These are phyloP conservation scores for Neria commutata DNA, from an alignment of 2,888 invertebrate genomes.

Conservation along the genomic window DNA sequence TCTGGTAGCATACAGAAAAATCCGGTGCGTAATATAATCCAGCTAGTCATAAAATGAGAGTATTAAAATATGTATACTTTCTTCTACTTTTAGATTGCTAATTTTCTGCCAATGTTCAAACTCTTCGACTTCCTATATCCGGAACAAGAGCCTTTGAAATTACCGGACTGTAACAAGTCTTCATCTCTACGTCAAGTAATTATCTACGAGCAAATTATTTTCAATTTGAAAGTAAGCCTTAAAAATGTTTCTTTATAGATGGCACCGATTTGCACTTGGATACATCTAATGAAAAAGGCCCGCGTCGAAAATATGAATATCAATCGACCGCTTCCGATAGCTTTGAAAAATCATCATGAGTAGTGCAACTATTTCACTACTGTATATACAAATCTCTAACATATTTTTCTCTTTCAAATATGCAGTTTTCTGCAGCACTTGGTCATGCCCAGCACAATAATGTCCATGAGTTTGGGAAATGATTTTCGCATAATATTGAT, in stretches of 20 bases:
- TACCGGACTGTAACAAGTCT: conserved; percentile 87
- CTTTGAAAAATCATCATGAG: conserved; percentile 84
- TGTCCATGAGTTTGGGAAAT: conserved; percentile 80
- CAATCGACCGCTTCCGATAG: conserved; percentile 77
- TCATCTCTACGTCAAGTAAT: conserved; percentile 64
- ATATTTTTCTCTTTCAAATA: neutral
- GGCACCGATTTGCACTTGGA: conserved; percentile 97
- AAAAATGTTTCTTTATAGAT: conserved; percentile 67
- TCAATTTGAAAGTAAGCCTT: neutral
- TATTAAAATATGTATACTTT: conserved; percentile 22
- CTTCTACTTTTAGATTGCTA: conserved; percentile 69
- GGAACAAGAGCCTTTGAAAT: conserved; percentile 86
- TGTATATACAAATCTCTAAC: neutral
- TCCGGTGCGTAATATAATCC: conserved; percentile 70
- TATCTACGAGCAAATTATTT: neutral
- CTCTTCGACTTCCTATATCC: conserved; percentile 92
- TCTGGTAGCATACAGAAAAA: conserved; percentile 96
- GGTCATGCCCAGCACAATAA: conserved; percentile 74
- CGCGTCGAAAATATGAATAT: conserved; percentile 83
- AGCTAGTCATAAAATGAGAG: neutral
- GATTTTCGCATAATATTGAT: conserved; percentile 91
- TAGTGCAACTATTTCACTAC: conserved; percentile 53
- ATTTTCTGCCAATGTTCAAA: conserved; percentile 87
- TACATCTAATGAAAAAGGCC: conserved; percentile 92
- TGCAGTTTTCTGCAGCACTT: conserved; percentile 83